These are phyloP conservation scores for Cabera pusaria DNA, from an alignment of 2,888 invertebrate species.

Conservation along the genomic window DNA sequence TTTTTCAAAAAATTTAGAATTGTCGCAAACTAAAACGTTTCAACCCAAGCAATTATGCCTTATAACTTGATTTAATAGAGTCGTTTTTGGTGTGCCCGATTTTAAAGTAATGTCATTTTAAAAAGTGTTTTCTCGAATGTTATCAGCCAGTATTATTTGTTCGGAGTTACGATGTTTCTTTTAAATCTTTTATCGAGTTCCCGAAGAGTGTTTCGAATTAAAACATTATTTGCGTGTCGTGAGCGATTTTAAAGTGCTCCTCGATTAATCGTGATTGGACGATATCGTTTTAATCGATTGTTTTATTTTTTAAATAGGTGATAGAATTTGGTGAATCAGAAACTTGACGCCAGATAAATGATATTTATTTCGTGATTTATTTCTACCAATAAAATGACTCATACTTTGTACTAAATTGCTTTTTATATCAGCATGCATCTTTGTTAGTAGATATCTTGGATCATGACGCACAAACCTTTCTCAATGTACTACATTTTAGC, in stretches of 20 bases:
- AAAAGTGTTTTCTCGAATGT: constrained; percentile 51
- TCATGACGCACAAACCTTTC: too few species aligned
- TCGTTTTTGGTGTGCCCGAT: constrained; percentile 30
- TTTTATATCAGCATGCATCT: too few species aligned
- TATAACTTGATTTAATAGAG: constrained; percentile 31
- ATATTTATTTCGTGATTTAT: too few species aligned
- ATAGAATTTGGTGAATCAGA: too few species aligned
- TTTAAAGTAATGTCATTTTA: constrained; percentile 28
- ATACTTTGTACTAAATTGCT: too few species aligned
- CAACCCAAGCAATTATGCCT: constrained; percentile 30
- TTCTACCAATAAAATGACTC: too few species aligned
- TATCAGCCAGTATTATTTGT: constrained; percentile 72
- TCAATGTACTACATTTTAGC: too few species aligned
- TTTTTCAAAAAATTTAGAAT: constrained; percentile 57
- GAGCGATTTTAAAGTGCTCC: constrained; percentile 65
- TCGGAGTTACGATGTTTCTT: constrained; percentile 67
- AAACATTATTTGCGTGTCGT: constrained; percentile 70
- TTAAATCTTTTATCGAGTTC: constrained; percentile 67
- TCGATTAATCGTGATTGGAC: constrained; percentile 55
- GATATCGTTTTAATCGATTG: constrained; percentile 14
- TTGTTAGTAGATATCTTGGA: too few species aligned
- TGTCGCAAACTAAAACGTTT: constrained; percentile 53
- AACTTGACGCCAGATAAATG: too few species aligned
- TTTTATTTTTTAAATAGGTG: constrained; percentile 7
- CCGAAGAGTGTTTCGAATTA: constrained; percentile 69